Evolutionary conservation across 2,888 invertebrate species (phyloP).

Genomic region (Phoenoteleia sp.): DNA sequence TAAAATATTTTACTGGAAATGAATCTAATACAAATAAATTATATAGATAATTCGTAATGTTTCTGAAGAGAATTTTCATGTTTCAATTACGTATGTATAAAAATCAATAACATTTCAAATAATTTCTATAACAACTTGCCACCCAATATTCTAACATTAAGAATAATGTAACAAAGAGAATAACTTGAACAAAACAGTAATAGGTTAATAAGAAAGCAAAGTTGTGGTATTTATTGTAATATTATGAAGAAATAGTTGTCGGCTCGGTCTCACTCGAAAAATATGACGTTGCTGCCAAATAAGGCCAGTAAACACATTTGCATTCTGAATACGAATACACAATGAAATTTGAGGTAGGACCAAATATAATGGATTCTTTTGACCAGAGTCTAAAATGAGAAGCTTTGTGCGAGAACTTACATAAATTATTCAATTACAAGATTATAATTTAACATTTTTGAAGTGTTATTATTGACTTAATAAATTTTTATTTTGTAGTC

Average conservation of each 20-base stretch:
- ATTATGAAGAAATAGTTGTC: not conserved
- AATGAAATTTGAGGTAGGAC: slow-evolving; percentile 5
- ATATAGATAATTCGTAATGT: too few relatives aligned
- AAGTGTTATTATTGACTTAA: not conserved
- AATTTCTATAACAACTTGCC: too few relatives aligned
- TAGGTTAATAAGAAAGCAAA: not conserved
- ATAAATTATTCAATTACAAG: slow-evolving; percentile 25
- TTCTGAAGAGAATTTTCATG: too few relatives aligned
- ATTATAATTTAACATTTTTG: slow-evolving; percentile 9
- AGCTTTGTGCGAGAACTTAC: slow-evolving; percentile 16
- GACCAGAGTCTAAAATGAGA: slow-evolving; percentile 16
- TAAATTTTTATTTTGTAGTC: not conserved
- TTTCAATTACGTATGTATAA: not conserved
- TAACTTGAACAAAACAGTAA: not conserved
- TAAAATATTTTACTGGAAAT: too few relatives aligned
- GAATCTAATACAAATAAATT: too few relatives aligned
- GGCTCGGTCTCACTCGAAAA: not conserved
- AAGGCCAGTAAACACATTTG: slow-evolving; percentile 31
- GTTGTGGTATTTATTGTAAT: slow-evolving; percentile 5
- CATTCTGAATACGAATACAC: slow-evolving; percentile 13
- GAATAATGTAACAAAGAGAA: not conserved
- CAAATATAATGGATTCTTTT: slow-evolving; percentile 31
- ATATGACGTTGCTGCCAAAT: not conserved
- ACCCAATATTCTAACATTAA: too few relatives aligned
- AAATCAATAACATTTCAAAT: not conserved